phyloP scores from a whole-genome alignment of 1,140 invertebrate species.

The Leptinotarsa undecemlineata region DNA sequence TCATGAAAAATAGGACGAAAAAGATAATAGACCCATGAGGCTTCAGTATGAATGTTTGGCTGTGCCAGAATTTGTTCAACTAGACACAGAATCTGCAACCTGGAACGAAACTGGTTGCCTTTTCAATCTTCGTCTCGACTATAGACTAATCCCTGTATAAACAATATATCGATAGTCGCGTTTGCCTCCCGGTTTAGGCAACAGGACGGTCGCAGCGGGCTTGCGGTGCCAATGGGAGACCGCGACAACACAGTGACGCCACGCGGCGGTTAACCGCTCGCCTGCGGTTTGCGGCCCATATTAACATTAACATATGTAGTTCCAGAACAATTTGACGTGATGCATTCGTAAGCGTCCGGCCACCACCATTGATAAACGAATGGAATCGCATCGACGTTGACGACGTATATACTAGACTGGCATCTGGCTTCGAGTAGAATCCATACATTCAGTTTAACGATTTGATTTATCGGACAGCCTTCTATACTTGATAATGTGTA shows the following conservation, averaged over 20 bases:
- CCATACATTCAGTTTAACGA: too few relatives aligned
- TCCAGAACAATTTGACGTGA: conserved; percentile 28
- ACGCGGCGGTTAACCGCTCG: conserved; percentile 28
- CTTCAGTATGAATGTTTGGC: too few relatives aligned
- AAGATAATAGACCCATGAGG: too few relatives aligned
- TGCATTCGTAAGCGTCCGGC: conserved; percentile 25
- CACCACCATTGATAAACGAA: conserved; percentile 8
- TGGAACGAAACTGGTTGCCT: too few relatives aligned
- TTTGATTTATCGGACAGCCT: too few relatives aligned
- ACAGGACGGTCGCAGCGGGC: background rate
- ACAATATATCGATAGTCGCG: background rate
- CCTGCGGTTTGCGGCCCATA: conserved; percentile 24
- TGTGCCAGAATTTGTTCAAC: too few relatives aligned
- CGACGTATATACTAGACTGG: too few relatives aligned
- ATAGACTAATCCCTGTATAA: background rate
- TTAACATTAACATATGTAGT: conserved; percentile 38
- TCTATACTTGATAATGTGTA: too few relatives aligned
- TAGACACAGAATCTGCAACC: too few relatives aligned
- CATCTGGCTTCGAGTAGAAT: too few relatives aligned
- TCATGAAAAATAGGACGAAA: too few relatives aligned
- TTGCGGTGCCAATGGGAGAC: background rate
- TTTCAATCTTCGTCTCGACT: background rate
- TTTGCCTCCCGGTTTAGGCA: background rate
- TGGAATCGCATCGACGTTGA: conserved; percentile 19
- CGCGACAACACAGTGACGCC: background rate